phyloP scores from a whole-genome alignment of 2,888 invertebrate species.

The Rotaria magnacalcarata region DNA sequence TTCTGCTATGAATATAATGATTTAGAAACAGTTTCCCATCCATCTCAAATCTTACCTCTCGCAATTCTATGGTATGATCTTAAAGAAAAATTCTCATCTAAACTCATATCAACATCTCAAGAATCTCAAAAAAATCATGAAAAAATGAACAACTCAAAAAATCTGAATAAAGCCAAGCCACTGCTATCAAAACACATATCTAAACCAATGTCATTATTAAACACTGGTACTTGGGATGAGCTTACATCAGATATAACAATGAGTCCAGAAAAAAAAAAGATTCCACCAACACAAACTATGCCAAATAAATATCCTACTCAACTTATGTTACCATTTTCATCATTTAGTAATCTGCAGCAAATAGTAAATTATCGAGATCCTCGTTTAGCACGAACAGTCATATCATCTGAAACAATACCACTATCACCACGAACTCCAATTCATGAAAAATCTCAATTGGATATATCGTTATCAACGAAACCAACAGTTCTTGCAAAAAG shows the following conservation, averaged over 20 bases:
- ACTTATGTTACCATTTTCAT: neutral
- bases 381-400: neutral
- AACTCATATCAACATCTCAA: neutral
- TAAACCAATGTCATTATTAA: neutral
- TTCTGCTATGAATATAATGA: neutral
- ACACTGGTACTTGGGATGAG: neutral
- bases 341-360: neutral
- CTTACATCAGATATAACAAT: neutral
- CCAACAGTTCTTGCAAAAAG: neutral
- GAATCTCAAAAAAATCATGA: neutral
- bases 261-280: neutral
- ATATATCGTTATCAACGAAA: neutral
- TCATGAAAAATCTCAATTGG: neutral
- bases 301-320: neutral
- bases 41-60: neutral
- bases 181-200: neutral
- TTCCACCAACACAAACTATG: neutral
- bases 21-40: neutral
- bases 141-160: neutral
- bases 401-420: neutral
- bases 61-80: constrained; percentile 23
- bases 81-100: neutral
- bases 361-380: neutral
- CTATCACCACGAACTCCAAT: neutral
- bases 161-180: neutral